phyloP scores from a whole-genome alignment of 1,140 invertebrate genomes.

The Euglossa dilemma region DNA sequence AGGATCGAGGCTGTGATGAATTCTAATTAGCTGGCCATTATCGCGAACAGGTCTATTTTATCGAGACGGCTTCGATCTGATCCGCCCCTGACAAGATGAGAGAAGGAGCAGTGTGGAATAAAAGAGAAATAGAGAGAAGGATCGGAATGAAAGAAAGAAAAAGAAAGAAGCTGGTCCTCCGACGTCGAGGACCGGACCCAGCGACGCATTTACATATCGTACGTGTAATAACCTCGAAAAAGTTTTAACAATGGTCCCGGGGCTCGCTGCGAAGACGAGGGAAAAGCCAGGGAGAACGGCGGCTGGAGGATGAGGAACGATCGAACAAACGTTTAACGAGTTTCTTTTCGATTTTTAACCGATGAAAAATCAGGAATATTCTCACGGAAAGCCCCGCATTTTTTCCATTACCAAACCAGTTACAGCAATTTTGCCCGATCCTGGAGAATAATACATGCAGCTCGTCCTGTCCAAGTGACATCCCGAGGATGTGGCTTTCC shows the following conservation, averaged over 20 bases:
- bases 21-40: conserved; percentile 20
- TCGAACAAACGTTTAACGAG: conserved; percentile 46
- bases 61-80: conserved; percentile 31
- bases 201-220: conserved; percentile 70
- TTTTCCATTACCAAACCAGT: not conserved
- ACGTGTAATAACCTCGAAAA: conserved; percentile 72
- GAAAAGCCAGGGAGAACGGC: conserved; percentile 13
- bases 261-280: conserved; percentile 38
- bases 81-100: conserved; percentile 65
- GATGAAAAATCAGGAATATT: not conserved
- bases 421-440: not conserved
- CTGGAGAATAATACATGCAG: not conserved
- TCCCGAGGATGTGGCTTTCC: not conserved
- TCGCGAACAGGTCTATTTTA: conserved; percentile 4
- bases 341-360: conserved; percentile 22
- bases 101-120: conserved; percentile 47
- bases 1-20: not conserved
- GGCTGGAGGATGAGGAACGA: conserved; percentile 11
- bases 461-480: not conserved
- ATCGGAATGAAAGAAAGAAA: conserved; percentile 55
- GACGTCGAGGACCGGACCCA: conserved; percentile 67
- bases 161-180: conserved; percentile 61
- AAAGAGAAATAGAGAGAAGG: conserved; percentile 55
- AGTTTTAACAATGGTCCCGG: conserved; percentile 66
- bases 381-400: not conserved